These are phyloP conservation scores for Anguilla obscura DNA, from an alignment of 2,797 vertebrate species.

Conservation along the genomic window DNA sequence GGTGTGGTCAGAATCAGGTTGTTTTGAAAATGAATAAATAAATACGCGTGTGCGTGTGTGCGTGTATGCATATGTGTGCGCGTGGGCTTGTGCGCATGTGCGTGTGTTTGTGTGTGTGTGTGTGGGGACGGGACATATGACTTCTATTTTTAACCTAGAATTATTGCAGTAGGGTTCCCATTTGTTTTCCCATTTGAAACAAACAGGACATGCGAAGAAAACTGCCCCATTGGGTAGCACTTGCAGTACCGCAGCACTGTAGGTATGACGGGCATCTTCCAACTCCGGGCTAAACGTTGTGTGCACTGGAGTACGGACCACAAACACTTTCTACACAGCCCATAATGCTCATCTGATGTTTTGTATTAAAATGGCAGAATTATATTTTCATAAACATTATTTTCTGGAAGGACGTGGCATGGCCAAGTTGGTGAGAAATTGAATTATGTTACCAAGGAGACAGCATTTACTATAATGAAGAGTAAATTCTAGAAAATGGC, in stretches of 20 bases:
- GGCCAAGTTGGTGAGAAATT: slow-evolving; percentile 83
- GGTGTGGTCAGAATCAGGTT: not conserved
- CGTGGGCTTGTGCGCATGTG: too few relatives aligned
- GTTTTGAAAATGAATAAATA: not conserved
- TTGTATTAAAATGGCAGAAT: slow-evolving; percentile 79
- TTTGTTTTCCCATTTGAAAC: not conserved
- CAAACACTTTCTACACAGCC: not conserved
- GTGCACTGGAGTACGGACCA: not conserved
- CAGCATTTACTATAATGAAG: slow-evolving; percentile 91
- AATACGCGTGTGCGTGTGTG: not conserved
- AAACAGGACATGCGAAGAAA: not conserved
- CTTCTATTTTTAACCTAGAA: too few relatives aligned
- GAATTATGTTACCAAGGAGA: slow-evolving; percentile 91
- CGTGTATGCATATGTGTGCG: too few relatives aligned
- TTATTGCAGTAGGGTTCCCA: not conserved
- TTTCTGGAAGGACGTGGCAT: slow-evolving; percentile 80
- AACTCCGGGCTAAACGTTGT: not conserved
- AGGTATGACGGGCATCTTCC: not conserved
- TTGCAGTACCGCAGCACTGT: not conserved
- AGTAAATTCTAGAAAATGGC: slow-evolving; percentile 86
- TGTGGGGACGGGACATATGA: not conserved
- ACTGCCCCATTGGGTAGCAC: not conserved
- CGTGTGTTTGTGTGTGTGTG: not conserved
- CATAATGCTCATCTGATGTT: slow-evolving; percentile 76
- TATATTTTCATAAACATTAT: slow-evolving; percentile 79